Base-by-base conservation (phyloP, 2,888 invertebrate genomes). In the Dioctria linearis region DNA sequence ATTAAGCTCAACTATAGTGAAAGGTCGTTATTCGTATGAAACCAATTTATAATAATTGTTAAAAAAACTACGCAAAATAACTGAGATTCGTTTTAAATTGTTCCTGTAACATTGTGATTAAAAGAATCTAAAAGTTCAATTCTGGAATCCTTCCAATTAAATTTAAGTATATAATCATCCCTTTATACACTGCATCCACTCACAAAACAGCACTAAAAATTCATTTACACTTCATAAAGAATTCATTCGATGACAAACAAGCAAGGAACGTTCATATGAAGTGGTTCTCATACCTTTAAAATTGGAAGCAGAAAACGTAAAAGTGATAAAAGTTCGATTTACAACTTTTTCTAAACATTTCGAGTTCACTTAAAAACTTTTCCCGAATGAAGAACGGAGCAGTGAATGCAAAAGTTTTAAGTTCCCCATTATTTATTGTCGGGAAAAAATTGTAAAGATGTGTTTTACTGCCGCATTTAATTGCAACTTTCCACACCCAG, bases 391-490 rank as follows among this genome's bases (percentile, higher is more conserved):
- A 65, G 42, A 25, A 25, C 65, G 25, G 65, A 42, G 8, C 63
- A 63, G 42, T 37, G 63, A 63, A 63, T 63, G 39, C 63, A n/a
- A 8, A 65, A 65, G 65, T 65, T 65, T 65, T 39, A 40, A 40
- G 11, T n/a, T 42, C 40, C 65, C 42, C 42, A n/a, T 37, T n/a
- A 65, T 65, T 65, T 65, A 65, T 65, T 65, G 65, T 40, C 65
- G 61, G 42, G 42, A 5, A 49, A n/a, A 65, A 65, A 65, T 65
- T 42, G 65, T 42, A 65, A 65, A 42, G 65, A 59, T 75, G 73
- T 73, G 57, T 59, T 75, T 75, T 75, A 75, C 59, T 57, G 43
- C 75, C 75, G 40, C 59, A 75, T 43, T 43, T 75, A 75, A 75
- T 75, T 75, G 75, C 75, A 59, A 75, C 57, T 75, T 75, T 43